phyloP scores from a whole-genome alignment of 2,888 invertebrate species.

The Mesoligia furuncula region DNA sequence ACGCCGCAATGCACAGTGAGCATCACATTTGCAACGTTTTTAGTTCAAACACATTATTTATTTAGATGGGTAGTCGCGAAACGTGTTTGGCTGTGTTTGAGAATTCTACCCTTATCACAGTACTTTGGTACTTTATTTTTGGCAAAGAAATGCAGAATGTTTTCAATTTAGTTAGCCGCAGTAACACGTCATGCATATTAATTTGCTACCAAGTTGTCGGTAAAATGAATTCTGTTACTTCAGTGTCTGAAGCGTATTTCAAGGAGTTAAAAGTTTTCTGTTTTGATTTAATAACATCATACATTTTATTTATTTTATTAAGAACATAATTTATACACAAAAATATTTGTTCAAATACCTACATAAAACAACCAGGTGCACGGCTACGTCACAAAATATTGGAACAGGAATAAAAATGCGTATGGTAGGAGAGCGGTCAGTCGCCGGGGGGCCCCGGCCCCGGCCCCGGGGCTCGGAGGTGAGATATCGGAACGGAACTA shows the following conservation, averaged over 20 bases:
- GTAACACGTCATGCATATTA: conserved; percentile 18
- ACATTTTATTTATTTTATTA: not conserved
- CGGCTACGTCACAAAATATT: conserved; percentile 27
- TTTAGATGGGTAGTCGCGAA: conserved; percentile 38
- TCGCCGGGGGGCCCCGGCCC: not conserved
- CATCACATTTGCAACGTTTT: conserved; percentile 35
- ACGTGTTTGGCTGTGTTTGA: conserved; percentile 40
- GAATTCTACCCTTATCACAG: conserved; percentile 40
- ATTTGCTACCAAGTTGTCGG: conserved; percentile 5
- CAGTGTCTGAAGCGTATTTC: not conserved
- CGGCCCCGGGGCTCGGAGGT: not conserved
- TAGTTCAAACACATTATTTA: conserved; percentile 53
- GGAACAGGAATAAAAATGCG: conserved; percentile 35
- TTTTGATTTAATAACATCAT: not conserved
- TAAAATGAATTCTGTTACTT: conserved; percentile 1
- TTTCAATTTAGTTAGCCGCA: conserved; percentile 32
- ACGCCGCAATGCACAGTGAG: conserved; percentile 43
- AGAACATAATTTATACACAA: not conserved
- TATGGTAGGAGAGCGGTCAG: not conserved
- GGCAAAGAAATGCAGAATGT: conserved; percentile 27
- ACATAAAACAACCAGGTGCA: not conserved
- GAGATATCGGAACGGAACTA: not conserved
- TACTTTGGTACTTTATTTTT: conserved; percentile 22
- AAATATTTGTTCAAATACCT: not conserved
- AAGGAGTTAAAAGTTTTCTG: not conserved